Evolutionary conservation across 2,113 vertebrate species (phyloP).

Genomic region (Archilochus colubris): DNA sequence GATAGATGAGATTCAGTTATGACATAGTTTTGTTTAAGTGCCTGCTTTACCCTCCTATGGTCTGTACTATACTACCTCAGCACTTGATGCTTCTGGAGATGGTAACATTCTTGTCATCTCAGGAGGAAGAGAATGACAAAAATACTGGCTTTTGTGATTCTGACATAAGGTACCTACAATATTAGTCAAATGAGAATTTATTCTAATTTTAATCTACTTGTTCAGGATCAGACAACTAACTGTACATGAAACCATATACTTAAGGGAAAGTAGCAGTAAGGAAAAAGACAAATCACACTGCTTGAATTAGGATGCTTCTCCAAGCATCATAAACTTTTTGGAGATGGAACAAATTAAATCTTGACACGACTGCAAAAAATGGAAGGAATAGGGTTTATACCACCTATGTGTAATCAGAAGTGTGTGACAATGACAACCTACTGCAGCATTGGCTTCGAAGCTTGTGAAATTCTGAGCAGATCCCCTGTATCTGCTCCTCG

Average conservation of each 20-base stretch:
- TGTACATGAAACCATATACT: neutral
- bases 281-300: accelerated
- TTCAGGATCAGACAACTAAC: neutral
- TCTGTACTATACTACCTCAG: neutral
- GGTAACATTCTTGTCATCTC: neutral
- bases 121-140: neutral
- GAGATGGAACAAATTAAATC: neutral
- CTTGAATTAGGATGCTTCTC: neutral
- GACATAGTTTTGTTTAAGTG: neutral
- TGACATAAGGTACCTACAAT: neutral
- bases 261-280: neutral
- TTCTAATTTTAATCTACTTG: neutral
- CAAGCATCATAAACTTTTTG: neutral
- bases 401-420: neutral
- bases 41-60: neutral
- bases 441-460: neutral
- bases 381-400: neutral
- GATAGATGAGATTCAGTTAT: neutral
- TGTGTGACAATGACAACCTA: neutral
- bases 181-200: neutral
- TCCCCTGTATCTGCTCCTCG: neutral
- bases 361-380: neutral
- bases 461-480: neutral
- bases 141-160: neutral
- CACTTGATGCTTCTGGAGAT: neutral